These are phyloP conservation scores for Anolis sagrei DNA, from an alignment of 2,113 vertebrate species.

Conservation along the genomic window DNA sequence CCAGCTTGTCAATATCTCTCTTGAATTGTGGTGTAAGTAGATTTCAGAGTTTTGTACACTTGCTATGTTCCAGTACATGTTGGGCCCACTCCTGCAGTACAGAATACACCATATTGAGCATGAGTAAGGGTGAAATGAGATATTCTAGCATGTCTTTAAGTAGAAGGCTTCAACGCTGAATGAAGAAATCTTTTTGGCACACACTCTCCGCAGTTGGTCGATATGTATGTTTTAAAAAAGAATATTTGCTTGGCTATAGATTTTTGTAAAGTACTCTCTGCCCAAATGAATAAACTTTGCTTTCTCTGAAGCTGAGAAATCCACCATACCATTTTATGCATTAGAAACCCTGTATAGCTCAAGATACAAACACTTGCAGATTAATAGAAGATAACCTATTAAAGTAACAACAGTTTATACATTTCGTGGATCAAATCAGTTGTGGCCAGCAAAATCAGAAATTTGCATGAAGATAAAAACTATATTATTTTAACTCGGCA, in stretches of 20 bases:
- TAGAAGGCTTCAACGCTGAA: neutral
- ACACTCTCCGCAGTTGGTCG: neutral
- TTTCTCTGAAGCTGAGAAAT: neutral
- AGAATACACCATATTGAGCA: too few relatives aligned
- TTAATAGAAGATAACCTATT: neutral
- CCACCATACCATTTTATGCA: neutral
- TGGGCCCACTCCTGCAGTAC: too few relatives aligned
- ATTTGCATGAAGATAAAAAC: neutral
- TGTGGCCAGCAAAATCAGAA: constrained; percentile 1
- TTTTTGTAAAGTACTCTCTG: neutral
- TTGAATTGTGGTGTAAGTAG: too few relatives aligned
- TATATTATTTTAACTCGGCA: constrained; percentile 32
- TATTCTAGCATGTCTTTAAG: neutral
- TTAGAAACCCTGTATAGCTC: neutral
- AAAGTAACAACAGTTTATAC: neutral
- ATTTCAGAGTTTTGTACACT: too few relatives aligned
- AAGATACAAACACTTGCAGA: neutral
- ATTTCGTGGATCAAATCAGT: neutral
- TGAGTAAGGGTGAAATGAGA: neutral
- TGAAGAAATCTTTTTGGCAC: neutral
- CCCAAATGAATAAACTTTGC: neutral
- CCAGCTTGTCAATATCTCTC: too few relatives aligned
- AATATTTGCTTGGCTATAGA: neutral
- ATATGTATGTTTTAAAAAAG: neutral
- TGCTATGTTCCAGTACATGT: too few relatives aligned